Base-by-base conservation (phyloP, 92 coral and sea anemone genomes). In the Palythoa grandiflora region DNA sequence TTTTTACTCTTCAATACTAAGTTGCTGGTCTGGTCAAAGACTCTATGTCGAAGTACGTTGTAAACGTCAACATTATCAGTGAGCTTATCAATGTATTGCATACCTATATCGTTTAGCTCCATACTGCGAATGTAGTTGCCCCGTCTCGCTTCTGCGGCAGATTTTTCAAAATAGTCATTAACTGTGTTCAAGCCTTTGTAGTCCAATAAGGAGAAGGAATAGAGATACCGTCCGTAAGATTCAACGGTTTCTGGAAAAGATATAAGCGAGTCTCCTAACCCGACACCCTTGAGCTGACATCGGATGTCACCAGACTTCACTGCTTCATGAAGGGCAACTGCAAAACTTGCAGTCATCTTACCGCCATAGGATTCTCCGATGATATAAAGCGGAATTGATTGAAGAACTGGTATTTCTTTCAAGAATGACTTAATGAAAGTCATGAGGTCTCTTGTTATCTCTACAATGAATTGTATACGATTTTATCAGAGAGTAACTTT, bases 301-400 rank as follows among this genome's bases (percentile, higher is more conserved):
- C 88, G 84, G 54, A 94, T 79, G 66, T 85, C 78, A 3, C 81
- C 88, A 39, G 80, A 70, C 15, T 71, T 86, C 21, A 92, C 84
- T 35, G 93, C 92, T 16, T 90, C 83, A 38, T 86, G 73, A 47
- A 94, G 87, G 9, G 93, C 76, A 5, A 85, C 90, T 48, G 92
- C 95, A 78, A 94, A 93, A 7, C 91, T 93, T 39, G 95, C 88
- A 28, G 87, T 88, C 97, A 94, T 94, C 85, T 94, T 94, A 11
- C 97, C 97, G 44, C 97, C 97, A n/a, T 92, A 94, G 1, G 97
- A 94, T 60, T 94, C 97, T 39, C 95, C 91, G 86, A 88, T 88
- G 47, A 94, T 88, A 68, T 83, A 90, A 19, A 94, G 78, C 61
- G 97, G 95, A 20, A 90, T 88, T 13, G 65, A 88, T 86, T 87